Base-by-base conservation (phyloP, 1,140 invertebrate genomes). In the Brachionus angularis region DNA sequence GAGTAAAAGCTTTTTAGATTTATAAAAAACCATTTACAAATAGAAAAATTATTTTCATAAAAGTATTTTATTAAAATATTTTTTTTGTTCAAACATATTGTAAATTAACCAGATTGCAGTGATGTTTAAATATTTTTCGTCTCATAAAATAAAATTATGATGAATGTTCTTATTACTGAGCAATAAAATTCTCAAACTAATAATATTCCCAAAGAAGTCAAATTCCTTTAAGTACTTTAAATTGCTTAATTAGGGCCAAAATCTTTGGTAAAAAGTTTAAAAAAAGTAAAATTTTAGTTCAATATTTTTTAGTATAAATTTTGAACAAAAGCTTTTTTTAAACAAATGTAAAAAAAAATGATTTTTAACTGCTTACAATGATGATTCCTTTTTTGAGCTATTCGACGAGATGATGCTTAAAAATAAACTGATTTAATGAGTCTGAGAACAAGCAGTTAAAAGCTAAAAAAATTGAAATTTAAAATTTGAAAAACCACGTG, bases 351-450 rank as follows among this genome's bases (percentile, higher is more conserved):
- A 3, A 67, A 49, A 29, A 0, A 67, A 16, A 29, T 23, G 1
- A 25, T 25, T n/a, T n/a, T n/a, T n/a, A 50, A 25, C 33, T 58
- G 53, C 33, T 58, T 36, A 31, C 18, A 42, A 58, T 58, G 53
- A 58, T 58, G 53, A 58, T 58, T 36, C 23, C 34, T 34, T 31
- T 47, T n/a, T 47, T 50, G 42, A 50, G 62, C 62, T 67, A 67
- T 67, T 67, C 62, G 62, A 47, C 21, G 62, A 67, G 62, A 46
- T 67, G 62, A 47, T 46, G 42, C 42, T 47, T 50, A 50, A 67
- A 67, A 67, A 42, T 10, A 42, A 67, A 67, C 62, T 67, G 62
- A 67, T 67, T 67, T 67, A 67, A 67, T 67, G 62, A 67, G 62
- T 67, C 62, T 67, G 62, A 67, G 62, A 31, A 47, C 62, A 50